A percentile compares a stretch with the other conserved stretches of the same genome.
Conservation (phyloP, 2,797 vertebrate species). For the Intellagama lesueurii region DNA sequence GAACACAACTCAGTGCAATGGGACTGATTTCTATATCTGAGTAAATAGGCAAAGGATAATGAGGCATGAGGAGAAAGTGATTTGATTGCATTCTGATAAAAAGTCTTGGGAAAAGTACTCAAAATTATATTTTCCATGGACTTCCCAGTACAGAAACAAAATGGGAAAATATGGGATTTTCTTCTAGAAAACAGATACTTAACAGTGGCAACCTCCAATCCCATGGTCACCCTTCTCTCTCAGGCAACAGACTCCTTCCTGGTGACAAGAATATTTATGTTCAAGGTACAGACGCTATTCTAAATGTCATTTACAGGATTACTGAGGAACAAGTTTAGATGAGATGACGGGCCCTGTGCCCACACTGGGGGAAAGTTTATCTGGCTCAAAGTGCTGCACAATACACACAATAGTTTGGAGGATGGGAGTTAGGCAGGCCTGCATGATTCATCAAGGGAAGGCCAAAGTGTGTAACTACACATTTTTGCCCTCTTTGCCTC, state of each 20-base stretch:
- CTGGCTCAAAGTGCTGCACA: neutral
- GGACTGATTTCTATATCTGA: neutral
- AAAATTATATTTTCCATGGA: neutral
- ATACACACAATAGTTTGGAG: neutral
- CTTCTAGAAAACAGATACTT: neutral
- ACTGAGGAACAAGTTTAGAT: neutral
- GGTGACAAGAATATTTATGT: neutral
- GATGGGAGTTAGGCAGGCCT: no score
- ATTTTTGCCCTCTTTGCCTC: no score
- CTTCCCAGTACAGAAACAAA: neutral
- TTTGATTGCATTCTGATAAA: neutral
- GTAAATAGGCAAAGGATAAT: neutral
- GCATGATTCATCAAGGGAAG: neutral
- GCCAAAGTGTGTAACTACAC: neutral
- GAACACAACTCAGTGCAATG: neutral
- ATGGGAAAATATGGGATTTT: neutral
- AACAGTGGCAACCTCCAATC: neutral
- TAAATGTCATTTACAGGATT: neutral
- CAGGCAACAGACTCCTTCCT: neutral
- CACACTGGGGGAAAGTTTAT: neutral
- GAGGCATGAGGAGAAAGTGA: no score
- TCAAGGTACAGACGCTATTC: neutral
- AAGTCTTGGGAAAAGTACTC: neutral
- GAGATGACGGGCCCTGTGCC: neutral
- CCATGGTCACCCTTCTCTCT: neutral